Evolutionary conservation across 2,113 vertebrate genomes (phyloP), one percentile per base, ranked within the genome.

Genomic region (Limnothrissa miodon): DNA sequence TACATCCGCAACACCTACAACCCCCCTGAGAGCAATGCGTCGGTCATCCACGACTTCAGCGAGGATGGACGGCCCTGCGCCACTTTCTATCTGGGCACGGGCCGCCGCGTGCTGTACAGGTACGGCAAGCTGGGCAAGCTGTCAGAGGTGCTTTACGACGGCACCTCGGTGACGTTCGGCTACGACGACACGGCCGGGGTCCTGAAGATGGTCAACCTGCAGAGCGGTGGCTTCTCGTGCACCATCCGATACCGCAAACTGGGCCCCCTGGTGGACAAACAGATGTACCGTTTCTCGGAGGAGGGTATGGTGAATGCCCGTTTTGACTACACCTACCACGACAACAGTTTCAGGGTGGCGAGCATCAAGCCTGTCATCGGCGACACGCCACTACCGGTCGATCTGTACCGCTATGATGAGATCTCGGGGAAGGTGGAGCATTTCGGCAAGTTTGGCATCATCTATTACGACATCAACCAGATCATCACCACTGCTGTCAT

Each of bases 291-390:
- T 45, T 97, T 97, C 91, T 97, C 96, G 0, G 96, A 97, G 86
- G 96, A 97, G 89, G 96, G 96, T 11, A 97, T 97, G 96, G 96
- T 97, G 81, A 97, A 97, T 2, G 96, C 96, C 42, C 95, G 96
- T 83, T 97, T 97, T 1, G 96, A 97, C 90, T 97, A 97, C 74
- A 97, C 96, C 0, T 97, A 97, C 51, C 96, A 97, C 0, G 96
- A 97, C 84, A 97, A 96, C 87, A 97, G 96, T 89, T 97, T 97
- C 91, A 93, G 96, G 39, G 95, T 97, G 0, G 96, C 96, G 1
- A 97, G 96, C 89, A 94, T 97, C 90, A 97, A 97, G 79, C 95
- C 96, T 0, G 95, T 97, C 66, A 97, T 97, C 81, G 96, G 96
- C 6, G 96, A 97, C 88, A 97, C 95, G 0, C 96, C 96, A 23